Evolutionary conservation across 2,888 invertebrate genomes (phyloP), one percentile per base, ranked within the genome.

Genomic region (Drosophila mimica): DNA sequence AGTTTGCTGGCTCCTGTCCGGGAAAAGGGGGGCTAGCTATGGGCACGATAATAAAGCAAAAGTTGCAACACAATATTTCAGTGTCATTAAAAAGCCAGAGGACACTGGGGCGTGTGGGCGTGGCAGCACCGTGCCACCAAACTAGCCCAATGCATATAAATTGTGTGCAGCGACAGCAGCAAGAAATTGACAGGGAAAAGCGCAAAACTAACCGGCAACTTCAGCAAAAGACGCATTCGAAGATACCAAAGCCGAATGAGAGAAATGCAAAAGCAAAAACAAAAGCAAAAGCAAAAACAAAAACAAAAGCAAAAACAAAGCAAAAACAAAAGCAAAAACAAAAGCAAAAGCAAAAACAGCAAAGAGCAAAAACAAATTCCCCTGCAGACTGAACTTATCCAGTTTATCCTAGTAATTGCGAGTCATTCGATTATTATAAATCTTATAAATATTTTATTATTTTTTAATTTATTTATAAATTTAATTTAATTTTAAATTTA

Each of bases 51-150:
- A 85, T 85, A 79, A 74, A 70, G 85, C 73, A 79, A 75, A 75
- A 74, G 70, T 74, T 82, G 81, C 81, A 79, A 77, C 76, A 81
- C 73, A 79, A 83, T 83, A 83, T 85, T 85, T 85, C 73, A 83
- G 79, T 79, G 81, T 81, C 81, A 81, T 76, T 76, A 76, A 69
- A 74, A 70, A 70, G 70, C 60, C 68, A 73, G 61, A 69, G 61
- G 60, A 51, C 74, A 53, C 53, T 48, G 43, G 48, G 67, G 61
- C 30, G 34, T 48, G 33, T 53, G 56, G 73, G 68, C 73, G 74
- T 67, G 58, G 59, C 74, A 60, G 1, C 51, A 62, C 30, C 46
- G 40, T 40, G n/a, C 38, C 38, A 33, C 56, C 56, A 54, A 72
- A 38, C 66, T 51, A 25, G 49, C 56, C 51, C 40, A 67, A 62